phyloP scores from a whole-genome alignment of 2,797 vertebrate species.

The Ataeniobius toweri region DNA sequence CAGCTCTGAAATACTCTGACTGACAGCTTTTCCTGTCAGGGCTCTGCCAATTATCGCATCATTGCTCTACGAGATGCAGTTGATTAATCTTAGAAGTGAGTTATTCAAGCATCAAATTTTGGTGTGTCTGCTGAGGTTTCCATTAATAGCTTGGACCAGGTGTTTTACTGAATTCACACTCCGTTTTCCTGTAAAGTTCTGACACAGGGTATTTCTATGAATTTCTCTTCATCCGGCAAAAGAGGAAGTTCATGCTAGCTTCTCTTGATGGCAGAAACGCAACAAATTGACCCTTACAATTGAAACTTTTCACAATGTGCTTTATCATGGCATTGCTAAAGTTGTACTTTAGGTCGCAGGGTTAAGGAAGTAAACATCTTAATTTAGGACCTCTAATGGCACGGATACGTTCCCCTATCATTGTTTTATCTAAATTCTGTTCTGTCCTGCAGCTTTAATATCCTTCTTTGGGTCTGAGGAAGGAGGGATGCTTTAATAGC shows the following conservation, averaged over 20 bases:
- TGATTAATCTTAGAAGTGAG: slow-evolving; percentile 40
- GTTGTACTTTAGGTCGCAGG: slow-evolving; percentile 36
- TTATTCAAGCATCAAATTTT: slow-evolving; percentile 35
- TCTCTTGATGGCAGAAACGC: slow-evolving; percentile 23
- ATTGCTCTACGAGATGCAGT: background rate
- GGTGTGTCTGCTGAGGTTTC: slow-evolving; percentile 38
- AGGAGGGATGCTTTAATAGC: slow-evolving; percentile 72
- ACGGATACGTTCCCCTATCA: slow-evolving; percentile 19
- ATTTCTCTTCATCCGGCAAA: slow-evolving; percentile 69
- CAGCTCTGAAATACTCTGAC: slow-evolving; percentile 17
- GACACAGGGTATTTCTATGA: slow-evolving; percentile 76
- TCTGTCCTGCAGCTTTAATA: slow-evolving; percentile 61
- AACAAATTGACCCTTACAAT: slow-evolving; percentile 24
- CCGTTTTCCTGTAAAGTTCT: slow-evolving; percentile 63
- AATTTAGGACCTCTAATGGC: slow-evolving; percentile 27
- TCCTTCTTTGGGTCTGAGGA: slow-evolving; percentile 71
- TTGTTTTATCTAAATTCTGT: slow-evolving; percentile 61
- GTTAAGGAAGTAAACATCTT: slow-evolving; percentile 23
- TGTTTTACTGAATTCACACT: slow-evolving; percentile 62
- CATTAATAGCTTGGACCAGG: slow-evolving; percentile 46
- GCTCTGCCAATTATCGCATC: slow-evolving; percentile 30
- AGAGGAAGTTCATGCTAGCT: slow-evolving; percentile 72
- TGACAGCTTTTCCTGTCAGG: slow-evolving; percentile 40
- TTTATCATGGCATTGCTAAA: slow-evolving; percentile 16
- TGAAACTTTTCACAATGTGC: slow-evolving; percentile 32